Evolutionary conservation across 2,113 vertebrate genomes (phyloP).

Genomic region (Calidris pugnax): DNA sequence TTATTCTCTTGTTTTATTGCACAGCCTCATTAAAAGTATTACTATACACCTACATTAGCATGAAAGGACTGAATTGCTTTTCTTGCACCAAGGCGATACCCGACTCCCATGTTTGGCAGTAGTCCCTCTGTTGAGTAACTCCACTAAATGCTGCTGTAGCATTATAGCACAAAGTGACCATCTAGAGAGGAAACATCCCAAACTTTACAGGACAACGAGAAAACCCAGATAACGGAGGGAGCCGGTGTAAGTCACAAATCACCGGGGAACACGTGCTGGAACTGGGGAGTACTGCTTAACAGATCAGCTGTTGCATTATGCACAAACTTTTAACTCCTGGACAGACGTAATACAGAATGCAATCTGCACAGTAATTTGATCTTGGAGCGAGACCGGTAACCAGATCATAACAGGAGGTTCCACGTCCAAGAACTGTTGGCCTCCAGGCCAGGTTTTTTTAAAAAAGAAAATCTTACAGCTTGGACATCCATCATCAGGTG

Average conservation of each 20-base stretch:
- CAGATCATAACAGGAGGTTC: background rate
- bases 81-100: background rate
- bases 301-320: background rate
- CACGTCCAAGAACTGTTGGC: background rate
- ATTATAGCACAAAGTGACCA: background rate
- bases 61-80: background rate
- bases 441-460: background rate
- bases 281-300: background rate
- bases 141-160: background rate
- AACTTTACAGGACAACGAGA: background rate
- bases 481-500: background rate
- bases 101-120: rapidly evolving
- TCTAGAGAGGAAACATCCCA: background rate
- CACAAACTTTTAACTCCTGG: background rate
- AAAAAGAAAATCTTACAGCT: background rate
- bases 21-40: background rate
- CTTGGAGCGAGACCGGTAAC: background rate
- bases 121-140: background rate
- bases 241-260: background rate
- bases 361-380: background rate
- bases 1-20: background rate
- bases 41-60: background rate
- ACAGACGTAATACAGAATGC: background rate
- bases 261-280: background rate
- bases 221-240: background rate